These are phyloP conservation scores for Deilephila porcellus DNA, from an alignment of 2,888 invertebrate species.

Conservation along the genomic window DNA sequence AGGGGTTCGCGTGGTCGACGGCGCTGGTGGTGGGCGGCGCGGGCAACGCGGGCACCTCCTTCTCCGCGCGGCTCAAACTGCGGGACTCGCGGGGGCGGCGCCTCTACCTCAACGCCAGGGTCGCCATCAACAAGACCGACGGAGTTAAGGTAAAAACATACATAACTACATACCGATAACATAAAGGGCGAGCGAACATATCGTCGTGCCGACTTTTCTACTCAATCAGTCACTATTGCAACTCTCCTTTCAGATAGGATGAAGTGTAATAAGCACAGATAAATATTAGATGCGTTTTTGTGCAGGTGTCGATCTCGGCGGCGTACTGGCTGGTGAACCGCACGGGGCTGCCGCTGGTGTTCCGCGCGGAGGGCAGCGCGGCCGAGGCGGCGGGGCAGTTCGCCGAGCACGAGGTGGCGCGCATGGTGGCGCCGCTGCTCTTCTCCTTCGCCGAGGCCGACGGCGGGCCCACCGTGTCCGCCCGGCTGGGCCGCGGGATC, in stretches of 20 bases:
- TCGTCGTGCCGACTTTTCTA: too few relatives aligned
- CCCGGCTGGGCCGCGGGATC: constrained; percentile 89
- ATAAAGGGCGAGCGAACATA: too few relatives aligned
- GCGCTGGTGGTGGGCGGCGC: constrained; percentile 83
- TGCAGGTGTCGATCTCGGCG: constrained; percentile 89
- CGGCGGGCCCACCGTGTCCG: constrained; percentile 90
- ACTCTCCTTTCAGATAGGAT: too few relatives aligned
- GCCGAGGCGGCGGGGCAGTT: constrained; percentile 94
- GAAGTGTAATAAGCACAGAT: neutral
- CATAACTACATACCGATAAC: too few relatives aligned
- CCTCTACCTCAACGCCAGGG: constrained; percentile 89
- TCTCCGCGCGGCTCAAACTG: constrained; percentile 89
- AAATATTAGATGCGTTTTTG: too few relatives aligned
- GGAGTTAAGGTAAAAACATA: constrained; percentile 74
- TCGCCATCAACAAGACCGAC: constrained; percentile 68
- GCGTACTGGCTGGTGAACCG: constrained; percentile 98
- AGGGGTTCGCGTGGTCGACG: constrained; percentile 91
- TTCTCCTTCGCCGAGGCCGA: constrained; percentile 97
- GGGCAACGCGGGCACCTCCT: constrained; percentile 83
- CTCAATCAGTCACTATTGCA: too few relatives aligned
- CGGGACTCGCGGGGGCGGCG: constrained; percentile 90
- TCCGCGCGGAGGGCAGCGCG: constrained; percentile 94
- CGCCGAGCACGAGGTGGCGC: constrained; percentile 96
- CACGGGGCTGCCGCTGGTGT: constrained; percentile 97
- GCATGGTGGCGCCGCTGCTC: constrained; percentile 95